Percentiles rank a stretch among this genome's conserved stretches.
Evolutionary conservation across 2,797 vertebrate genomes (phyloP).

Genomic region (Tokudaia muenninki): DNA sequence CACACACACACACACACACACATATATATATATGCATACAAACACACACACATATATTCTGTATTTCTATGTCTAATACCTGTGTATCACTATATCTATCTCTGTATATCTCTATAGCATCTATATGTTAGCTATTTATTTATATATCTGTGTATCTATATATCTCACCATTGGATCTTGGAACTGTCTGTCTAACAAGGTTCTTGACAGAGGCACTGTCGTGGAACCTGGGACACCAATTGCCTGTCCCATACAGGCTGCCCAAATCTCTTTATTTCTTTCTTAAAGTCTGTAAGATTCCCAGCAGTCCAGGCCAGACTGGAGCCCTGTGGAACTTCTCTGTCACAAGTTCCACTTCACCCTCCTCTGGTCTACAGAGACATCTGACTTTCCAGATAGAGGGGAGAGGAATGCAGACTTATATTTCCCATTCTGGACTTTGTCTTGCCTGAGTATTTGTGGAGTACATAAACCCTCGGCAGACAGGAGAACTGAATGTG

Average conservation of each 20-base stretch:
- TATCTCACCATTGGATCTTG: background rate
- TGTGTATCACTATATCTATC: background rate
- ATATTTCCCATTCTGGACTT: background rate
- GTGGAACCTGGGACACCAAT: background rate
- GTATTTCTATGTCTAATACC: background rate
- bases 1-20: background rate
- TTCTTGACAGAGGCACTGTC: background rate
- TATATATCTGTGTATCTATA: no score
- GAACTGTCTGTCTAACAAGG: background rate
- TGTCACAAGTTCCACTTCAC: background rate
- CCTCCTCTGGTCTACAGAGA: no score
- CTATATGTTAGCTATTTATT: no score
- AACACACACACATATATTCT: background rate
- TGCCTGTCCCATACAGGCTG: background rate
- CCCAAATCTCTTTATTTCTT: background rate
- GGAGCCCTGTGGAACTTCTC: background rate
- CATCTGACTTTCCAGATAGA: background rate
- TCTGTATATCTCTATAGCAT: background rate
- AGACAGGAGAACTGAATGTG: background rate
- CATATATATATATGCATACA: no score
- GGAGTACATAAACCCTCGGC: background rate
- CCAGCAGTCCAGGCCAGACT: background rate
- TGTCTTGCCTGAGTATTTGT: background rate
- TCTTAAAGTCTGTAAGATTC: background rate
- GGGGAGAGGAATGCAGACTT: background rate